Percentiles rank a stretch among this genome's conserved stretches.
phyloP scores from a whole-genome alignment of 2,888 invertebrate genomes.

The Chloroclystis v-ata region DNA sequence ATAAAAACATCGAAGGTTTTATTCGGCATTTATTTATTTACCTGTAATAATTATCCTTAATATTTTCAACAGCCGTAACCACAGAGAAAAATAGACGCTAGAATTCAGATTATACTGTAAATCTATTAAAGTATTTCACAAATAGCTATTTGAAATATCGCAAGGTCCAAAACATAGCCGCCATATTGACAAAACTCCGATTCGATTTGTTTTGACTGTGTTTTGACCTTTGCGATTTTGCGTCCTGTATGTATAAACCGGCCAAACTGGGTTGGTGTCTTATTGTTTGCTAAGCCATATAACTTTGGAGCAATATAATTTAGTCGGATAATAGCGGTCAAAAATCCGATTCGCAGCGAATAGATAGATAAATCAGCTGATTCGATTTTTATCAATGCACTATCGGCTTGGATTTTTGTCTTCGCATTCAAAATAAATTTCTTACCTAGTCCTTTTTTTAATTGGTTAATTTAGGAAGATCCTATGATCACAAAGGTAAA shows the following conservation, averaged over 20 bases:
- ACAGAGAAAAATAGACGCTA: too few relatives aligned
- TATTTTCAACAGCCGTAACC: too few relatives aligned
- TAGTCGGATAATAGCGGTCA: slow-evolving; percentile 45
- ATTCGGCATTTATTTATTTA: too few relatives aligned
- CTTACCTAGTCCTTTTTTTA: not conserved
- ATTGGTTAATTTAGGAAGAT: slow-evolving; percentile 17
- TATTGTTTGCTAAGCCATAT: slow-evolving; percentile 32
- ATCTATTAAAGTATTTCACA: slow-evolving; percentile 18
- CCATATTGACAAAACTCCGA: slow-evolving; percentile 64
- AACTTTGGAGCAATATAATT: slow-evolving; percentile 37
- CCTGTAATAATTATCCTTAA: too few relatives aligned
- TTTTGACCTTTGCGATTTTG: slow-evolving; percentile 71
- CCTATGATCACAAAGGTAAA: slow-evolving; percentile 25
- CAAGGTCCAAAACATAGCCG: slow-evolving; percentile 51
- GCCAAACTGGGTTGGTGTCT: slow-evolving; percentile 47
- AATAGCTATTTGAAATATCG: slow-evolving; percentile 40
- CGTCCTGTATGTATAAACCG: slow-evolving; percentile 60
- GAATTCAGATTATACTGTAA: too few relatives aligned
- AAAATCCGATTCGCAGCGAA: slow-evolving; percentile 31
- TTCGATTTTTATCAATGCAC: slow-evolving; percentile 5
- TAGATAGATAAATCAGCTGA: slow-evolving; percentile 28
- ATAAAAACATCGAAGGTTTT: too few relatives aligned
- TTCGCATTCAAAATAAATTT: not conserved
- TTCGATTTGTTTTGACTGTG: slow-evolving; percentile 76
- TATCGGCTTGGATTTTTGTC: not conserved